Base-by-base conservation (phyloP, 2,888 invertebrate species). In the Plebejus anna region DNA sequence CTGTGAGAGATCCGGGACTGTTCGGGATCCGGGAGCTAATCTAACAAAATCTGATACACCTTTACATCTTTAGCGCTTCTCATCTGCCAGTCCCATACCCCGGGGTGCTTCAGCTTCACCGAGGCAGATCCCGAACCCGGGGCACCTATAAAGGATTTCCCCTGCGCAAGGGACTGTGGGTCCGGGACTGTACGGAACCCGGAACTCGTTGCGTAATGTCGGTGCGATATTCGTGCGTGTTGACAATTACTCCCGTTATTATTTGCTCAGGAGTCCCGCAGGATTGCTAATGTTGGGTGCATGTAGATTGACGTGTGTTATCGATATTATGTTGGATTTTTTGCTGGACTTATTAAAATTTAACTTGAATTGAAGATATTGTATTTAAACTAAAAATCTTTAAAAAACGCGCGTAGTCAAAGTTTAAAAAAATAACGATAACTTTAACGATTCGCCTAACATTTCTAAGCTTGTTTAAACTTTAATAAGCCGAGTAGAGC, bases 221-320 rank as follows among this genome's bases (percentile, higher is more conserved):
- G 83, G 84, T 82, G 83, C 83, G 86, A 84, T 86, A 85, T 86
- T 85, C 84, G 87, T 86, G 87, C 85, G 88, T 92, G 91, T 92
- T 91, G 91, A 93, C 92, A 92, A 90, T 92, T 89, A 91, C 92
- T 92, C 84, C 82, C 82, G 84, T 89, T 90, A 91, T 91, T 93
- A 92, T 92, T 92, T 92, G 91, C 82, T 79, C 82, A 85, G 82
- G 82, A 81, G 80, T 86, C 90, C 87, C 89, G 84, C 83, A 89
- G 88, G 84, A 77, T 72, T 36, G 76, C 47, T 73, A 75, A 32
- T 79, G 76, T 36, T 32, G 75, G 70, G 80, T 75, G 76, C 61
- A 28, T 66, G 66, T 32, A 66, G 32, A 66, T 66, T 11, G 66
- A 28, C 32, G 13, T 13, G 13, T 66, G 32, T 66, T 66, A 22